Conservation (phyloP, 2,888 invertebrate genomes). For the Zygogramma bicolorata region DNA sequence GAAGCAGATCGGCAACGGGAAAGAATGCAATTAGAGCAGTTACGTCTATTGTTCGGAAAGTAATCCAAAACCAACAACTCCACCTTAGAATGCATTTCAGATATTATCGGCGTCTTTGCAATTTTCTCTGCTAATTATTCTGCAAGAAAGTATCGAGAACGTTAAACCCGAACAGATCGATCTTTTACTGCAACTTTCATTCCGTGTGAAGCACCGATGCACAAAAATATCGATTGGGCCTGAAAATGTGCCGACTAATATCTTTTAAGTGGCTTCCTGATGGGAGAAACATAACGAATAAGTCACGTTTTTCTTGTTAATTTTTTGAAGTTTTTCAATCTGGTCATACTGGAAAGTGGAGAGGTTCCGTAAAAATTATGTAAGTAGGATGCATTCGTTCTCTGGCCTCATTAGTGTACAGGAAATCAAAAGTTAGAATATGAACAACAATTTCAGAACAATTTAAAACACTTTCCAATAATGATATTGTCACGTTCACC, state of each 20-base stretch:
- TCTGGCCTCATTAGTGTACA: not conserved
- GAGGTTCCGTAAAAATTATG: slow-evolving; percentile 5
- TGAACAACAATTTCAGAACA: no score
- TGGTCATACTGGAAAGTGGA: not conserved
- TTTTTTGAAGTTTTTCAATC: not conserved
- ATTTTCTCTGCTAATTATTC: slow-evolving; percentile 10
- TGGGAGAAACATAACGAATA: slow-evolving; percentile 15
- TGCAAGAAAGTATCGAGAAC: slow-evolving; percentile 21
- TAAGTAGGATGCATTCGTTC: not conserved
- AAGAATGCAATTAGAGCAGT: not conserved
- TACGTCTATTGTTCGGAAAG: not conserved
- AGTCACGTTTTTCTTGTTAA: slow-evolving; percentile 22
- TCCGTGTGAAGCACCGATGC: slow-evolving; percentile 24
- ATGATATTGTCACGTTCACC: no score
- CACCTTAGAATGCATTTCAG: not conserved
- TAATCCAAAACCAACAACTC: not conserved
- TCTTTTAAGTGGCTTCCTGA: slow-evolving; percentile 28
- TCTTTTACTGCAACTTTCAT: slow-evolving; percentile 25
- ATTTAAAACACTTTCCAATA: no score
- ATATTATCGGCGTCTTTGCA: slow-evolving; percentile 3
- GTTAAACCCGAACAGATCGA: slow-evolving; percentile 16
- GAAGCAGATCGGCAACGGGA: not conserved
- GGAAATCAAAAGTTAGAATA: no score
- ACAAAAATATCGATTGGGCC: slow-evolving; percentile 26
- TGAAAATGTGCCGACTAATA: slow-evolving; percentile 33